Evolutionary conservation across 1,140 invertebrate species (phyloP).

Genomic region (Bicyclus anynana): DNA sequence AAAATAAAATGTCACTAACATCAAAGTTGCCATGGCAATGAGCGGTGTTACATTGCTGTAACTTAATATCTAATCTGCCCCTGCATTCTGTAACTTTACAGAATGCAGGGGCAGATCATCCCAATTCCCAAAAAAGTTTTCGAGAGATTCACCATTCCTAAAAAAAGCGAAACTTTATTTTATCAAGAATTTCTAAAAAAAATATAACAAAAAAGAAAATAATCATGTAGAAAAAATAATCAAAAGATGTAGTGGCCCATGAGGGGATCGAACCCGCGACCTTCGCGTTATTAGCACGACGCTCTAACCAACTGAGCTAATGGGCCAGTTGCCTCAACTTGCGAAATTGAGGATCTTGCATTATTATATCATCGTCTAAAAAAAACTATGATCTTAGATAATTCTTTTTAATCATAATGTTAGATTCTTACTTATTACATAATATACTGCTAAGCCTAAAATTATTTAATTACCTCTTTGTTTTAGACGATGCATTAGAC

Average conservation of each 20-base stretch:
- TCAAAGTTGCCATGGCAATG: too few relatives aligned
- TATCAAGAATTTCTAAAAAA: neutral
- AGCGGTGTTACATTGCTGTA: too few relatives aligned
- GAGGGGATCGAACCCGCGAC: constrained; percentile 32
- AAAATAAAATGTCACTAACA: too few relatives aligned
- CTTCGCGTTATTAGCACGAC: constrained; percentile 35
- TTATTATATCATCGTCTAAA: too few relatives aligned
- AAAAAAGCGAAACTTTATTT: neutral
- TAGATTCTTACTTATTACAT: too few relatives aligned
- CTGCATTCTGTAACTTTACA: too few relatives aligned
- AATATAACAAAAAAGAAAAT: neutral
- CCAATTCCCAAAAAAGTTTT: too few relatives aligned
- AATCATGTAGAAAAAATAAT: neutral
- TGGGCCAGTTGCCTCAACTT: constrained; percentile 7
- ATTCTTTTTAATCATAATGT: too few relatives aligned
- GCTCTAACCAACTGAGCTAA: constrained; percentile 36
- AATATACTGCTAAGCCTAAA: neutral
- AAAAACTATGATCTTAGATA: too few relatives aligned
- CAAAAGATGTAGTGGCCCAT: constrained; percentile 15
- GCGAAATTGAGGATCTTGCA: neutral
- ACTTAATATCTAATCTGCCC: too few relatives aligned
- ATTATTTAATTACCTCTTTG: neutral
- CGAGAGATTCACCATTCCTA: too few relatives aligned
- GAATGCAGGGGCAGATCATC: too few relatives aligned
- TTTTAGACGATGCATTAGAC: constrained; percentile 71